phyloP scores from a whole-genome alignment of 1,140 invertebrate species.

The Charaxes varanes region DNA sequence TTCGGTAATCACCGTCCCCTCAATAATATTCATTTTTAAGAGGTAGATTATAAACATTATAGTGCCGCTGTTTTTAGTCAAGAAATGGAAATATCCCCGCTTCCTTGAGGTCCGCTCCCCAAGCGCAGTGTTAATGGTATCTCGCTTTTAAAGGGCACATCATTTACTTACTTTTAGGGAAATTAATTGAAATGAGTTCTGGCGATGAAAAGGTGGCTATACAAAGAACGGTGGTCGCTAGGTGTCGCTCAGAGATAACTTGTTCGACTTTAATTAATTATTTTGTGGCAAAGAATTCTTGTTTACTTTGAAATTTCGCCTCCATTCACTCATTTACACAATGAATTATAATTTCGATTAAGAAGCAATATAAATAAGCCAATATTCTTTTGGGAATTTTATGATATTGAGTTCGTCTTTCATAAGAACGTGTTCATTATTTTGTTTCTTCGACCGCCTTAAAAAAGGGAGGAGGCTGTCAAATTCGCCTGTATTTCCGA shows the following conservation, averaged over 20 bases:
- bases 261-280: slow-evolving; percentile 70
- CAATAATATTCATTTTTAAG: neutral
- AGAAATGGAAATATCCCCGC: slow-evolving; percentile 7
- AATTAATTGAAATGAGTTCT: slow-evolving; percentile 74
- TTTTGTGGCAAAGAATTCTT: slow-evolving; percentile 57
- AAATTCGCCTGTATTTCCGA: too few species aligned
- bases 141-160: slow-evolving; percentile 68
- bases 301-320: slow-evolving; percentile 50
- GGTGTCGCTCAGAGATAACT: slow-evolving; percentile 68
- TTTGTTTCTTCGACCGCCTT: too few species aligned
- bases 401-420: too few species aligned
- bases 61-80: neutral
- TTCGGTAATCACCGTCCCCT: neutral
- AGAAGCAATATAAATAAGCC: slow-evolving; percentile 40
- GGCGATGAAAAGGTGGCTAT: slow-evolving; percentile 66
- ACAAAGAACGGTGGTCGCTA: slow-evolving; percentile 61
- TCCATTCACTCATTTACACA: slow-evolving; percentile 46
- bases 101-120: slow-evolving; percentile 15
- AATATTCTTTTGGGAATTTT: slow-evolving; percentile 14
- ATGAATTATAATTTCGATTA: slow-evolving; percentile 56
- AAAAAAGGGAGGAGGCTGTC: too few species aligned
- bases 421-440: too few species aligned
- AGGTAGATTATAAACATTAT: neutral
- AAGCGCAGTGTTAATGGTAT: slow-evolving; percentile 63
- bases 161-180: slow-evolving; percentile 71